These are phyloP conservation scores for Solea senegalensis DNA, from an alignment of 2,113 vertebrate species.

Conservation along the genomic window DNA sequence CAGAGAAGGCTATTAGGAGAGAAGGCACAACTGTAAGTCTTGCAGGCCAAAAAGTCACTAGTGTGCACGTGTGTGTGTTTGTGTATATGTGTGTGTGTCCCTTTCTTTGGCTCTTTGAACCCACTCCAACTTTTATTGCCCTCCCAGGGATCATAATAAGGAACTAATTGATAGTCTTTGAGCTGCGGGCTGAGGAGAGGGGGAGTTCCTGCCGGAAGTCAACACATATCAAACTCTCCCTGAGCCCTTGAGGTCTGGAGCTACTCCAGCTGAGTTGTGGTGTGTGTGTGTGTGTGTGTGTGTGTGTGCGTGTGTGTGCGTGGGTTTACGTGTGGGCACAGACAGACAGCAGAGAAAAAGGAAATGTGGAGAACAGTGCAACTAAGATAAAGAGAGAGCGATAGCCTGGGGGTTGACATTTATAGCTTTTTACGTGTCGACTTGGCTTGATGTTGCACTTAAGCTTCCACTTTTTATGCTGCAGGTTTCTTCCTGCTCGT, in stretches of 20 bases:
- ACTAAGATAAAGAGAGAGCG: constrained; percentile 32
- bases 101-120: constrained; percentile 62
- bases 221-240: constrained; percentile 76
- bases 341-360: constrained; percentile 20
- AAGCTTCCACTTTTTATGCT: constrained; percentile 8
- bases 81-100: constrained; percentile 15
- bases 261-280: constrained; percentile 55
- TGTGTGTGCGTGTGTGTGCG: constrained; percentile 23
- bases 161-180: constrained; percentile 81
- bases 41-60: constrained; percentile 13
- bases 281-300: constrained; percentile 15
- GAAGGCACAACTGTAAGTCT: constrained; percentile 35
- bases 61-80: background rate
- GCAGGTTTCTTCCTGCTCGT: background rate
- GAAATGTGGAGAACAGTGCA: constrained; percentile 29
- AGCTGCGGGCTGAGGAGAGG: constrained; percentile 53
- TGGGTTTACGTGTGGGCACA: background rate
- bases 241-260: constrained; percentile 67
- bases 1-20: background rate
- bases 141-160: constrained; percentile 79
- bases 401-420: constrained; percentile 42
- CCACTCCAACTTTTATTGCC: constrained; percentile 70
- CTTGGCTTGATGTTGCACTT: constrained; percentile 6
- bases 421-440: constrained; percentile 30
- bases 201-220: constrained; percentile 73